Evolutionary conservation across 2,888 invertebrate species (phyloP).

Genomic region (Salpingus planirostris): DNA sequence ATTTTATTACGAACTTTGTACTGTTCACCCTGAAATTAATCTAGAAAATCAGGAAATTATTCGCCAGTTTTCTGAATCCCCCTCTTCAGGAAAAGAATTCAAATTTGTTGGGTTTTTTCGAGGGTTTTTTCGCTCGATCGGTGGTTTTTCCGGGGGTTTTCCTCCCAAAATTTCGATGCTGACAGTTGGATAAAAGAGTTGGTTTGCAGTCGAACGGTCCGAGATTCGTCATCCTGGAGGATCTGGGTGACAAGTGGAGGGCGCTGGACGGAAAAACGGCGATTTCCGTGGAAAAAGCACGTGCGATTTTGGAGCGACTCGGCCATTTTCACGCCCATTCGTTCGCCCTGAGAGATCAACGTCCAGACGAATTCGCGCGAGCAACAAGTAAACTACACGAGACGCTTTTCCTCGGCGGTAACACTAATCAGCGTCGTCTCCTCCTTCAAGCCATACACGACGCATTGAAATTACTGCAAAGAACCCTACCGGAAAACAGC

Average conservation of each 20-base stretch:
- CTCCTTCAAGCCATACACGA: background rate
- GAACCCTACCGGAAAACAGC: conserved; percentile 17
- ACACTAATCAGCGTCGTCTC: background rate
- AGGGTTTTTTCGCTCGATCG: too few species aligned
- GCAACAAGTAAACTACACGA: conserved; percentile 16
- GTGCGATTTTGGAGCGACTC: conserved; percentile 3
- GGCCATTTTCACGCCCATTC: conserved; percentile 21
- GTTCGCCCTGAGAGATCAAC: conserved; percentile 17
- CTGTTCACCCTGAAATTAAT: too few species aligned
- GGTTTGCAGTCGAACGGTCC: too few species aligned
- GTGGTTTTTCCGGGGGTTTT: too few species aligned
- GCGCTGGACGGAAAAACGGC: background rate
- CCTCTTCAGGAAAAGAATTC: too few species aligned
- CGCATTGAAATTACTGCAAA: conserved; percentile 8
- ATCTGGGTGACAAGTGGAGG: conserved; percentile 3
- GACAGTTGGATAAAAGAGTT: too few species aligned
- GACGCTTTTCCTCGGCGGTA: conserved; percentile 10
- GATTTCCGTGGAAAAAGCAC: conserved; percentile 3
- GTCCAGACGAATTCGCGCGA: conserved; percentile 6
- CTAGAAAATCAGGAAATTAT: too few species aligned
- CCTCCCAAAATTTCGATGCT: too few species aligned
- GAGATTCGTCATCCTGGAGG: conserved; percentile 8
- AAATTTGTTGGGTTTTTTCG: too few species aligned
- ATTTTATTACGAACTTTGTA: too few species aligned
- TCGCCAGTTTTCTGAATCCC: too few species aligned